Percentiles rank a stretch among this genome's conserved stretches.
Evolutionary conservation across 1,140 invertebrate genomes (phyloP).

Genomic region (Ganaspis sp.): DNA sequence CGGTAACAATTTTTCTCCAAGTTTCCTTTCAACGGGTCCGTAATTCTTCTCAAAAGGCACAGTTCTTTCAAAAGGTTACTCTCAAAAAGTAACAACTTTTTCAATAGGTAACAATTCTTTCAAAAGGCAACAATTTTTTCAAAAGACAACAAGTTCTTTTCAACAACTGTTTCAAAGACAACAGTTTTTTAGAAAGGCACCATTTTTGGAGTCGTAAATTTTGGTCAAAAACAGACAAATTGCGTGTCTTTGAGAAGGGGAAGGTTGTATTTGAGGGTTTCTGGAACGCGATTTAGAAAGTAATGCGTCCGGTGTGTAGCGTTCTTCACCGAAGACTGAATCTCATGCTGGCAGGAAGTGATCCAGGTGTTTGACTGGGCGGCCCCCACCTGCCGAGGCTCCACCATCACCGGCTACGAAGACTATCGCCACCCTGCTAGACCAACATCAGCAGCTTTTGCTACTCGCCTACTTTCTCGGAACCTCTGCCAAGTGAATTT

Average conservation of each 20-base stretch:
- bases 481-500: conserved; percentile 20
- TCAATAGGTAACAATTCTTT: no score
- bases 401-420: conserved; percentile 42
- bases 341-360: conserved; percentile 64
- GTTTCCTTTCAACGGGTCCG: no score
- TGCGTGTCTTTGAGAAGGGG: background rate
- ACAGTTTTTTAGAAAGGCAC: no score
- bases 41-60: no score
- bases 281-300: background rate
- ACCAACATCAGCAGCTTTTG: conserved; percentile 48
- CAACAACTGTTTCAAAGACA: no score
- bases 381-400: conserved; percentile 43
- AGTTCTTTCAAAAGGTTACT: no score
- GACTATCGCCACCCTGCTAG: conserved; percentile 37
- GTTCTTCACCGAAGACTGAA: conserved; percentile 65
- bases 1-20: background rate
- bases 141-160: no score
- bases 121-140: no score
- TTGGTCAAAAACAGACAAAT: no score
- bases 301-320: conserved; percentile 44
- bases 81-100: no score
- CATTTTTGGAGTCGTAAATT: no score
- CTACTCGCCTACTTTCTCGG: conserved; percentile 17
- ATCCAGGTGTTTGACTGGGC: conserved; percentile 65
- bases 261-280: background rate